Percentiles rank a stretch among this genome's conserved stretches.
Evolutionary conservation across 2,113 vertebrate genomes (phyloP).

Genomic region (Aegotheles bennettii): DNA sequence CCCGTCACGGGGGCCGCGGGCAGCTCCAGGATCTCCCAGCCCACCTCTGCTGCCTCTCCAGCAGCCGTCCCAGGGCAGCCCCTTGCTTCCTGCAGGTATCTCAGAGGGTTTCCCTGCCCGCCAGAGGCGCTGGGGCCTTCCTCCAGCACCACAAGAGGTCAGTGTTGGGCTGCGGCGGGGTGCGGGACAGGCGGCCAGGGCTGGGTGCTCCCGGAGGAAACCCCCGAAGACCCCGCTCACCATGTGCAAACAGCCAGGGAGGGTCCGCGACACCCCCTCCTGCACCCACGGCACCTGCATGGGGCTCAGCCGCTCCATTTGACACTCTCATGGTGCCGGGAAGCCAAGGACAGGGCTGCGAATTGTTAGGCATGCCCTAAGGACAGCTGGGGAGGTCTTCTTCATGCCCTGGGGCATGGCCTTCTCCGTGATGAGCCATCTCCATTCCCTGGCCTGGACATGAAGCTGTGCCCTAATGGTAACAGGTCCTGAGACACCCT

Average conservation of each 20-base stretch:
- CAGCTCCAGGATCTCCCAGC: neutral
- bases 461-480: neutral
- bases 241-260: rapidly evolving
- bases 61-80: neutral
- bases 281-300: neutral
- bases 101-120: neutral
- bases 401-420: rapidly evolving
- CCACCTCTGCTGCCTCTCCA: neutral
- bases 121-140: neutral
- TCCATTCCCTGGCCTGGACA: neutral
- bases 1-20: neutral
- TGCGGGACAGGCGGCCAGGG: neutral
- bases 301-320: neutral
- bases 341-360: too few relatives aligned
- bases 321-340: rapidly evolving
- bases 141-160: slow-evolving; percentile 43
- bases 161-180: slow-evolving; percentile 1
- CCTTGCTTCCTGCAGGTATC: neutral
- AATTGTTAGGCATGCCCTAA: neutral
- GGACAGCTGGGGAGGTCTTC: neutral
- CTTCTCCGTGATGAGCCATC: neutral
- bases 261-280: neutral
- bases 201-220: neutral
- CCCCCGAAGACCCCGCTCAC: neutral
- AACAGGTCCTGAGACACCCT: neutral